These are phyloP conservation scores for Coendou prehensilis DNA, from an alignment of 2,797 vertebrate genomes.

Conservation along the genomic window DNA sequence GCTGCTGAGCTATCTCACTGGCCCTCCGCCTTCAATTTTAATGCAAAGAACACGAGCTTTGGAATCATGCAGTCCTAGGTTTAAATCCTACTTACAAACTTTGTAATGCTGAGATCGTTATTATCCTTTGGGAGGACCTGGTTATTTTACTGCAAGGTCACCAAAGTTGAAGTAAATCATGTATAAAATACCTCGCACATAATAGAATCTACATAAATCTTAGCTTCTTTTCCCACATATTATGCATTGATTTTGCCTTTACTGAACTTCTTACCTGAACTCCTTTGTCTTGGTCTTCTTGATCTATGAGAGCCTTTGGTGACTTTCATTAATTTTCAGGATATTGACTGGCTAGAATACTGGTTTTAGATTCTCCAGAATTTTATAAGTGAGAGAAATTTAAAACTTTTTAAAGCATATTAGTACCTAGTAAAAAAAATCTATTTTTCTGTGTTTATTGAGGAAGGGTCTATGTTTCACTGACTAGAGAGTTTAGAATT, in stretches of 20 bases:
- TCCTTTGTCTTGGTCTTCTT: background rate
- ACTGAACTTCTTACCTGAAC: background rate
- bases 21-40: conserved; percentile 1
- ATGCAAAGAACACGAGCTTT: background rate
- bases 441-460: conserved; percentile 6
- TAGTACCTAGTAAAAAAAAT: conserved; percentile 26
- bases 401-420: background rate
- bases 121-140: background rate
- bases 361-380: conserved; percentile 4
- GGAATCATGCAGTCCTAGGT: background rate
- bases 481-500: background rate
- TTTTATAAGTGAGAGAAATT: background rate
- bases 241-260: background rate
- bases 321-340: background rate
- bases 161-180: conserved; percentile 23
- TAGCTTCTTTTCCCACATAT: background rate
- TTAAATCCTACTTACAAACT: conserved; percentile 6
- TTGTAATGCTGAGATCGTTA: background rate
- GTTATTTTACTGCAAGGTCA: background rate
- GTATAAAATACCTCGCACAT: background rate
- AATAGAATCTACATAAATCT: background rate
- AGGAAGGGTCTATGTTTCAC: background rate
- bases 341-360: background rate
- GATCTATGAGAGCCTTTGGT: background rate
- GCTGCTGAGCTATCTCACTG: too few species aligned